Evolutionary conservation across 2,888 invertebrate species (phyloP).

Genomic region (Hedychridium roseum): DNA sequence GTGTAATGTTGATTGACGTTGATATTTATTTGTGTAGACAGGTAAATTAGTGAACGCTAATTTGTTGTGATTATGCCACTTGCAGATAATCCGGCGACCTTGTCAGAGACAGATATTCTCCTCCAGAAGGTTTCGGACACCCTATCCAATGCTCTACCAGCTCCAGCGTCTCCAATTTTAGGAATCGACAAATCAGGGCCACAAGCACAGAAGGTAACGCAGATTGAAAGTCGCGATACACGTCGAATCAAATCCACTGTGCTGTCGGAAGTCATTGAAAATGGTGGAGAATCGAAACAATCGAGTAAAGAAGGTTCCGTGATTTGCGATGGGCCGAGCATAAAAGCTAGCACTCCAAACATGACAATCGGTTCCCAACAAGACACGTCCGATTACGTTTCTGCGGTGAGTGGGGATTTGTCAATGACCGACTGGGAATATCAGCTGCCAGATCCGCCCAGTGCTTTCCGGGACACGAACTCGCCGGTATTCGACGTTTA

Average conservation of each 20-base stretch:
- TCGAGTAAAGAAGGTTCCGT: too few relatives aligned
- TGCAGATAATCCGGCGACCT: slow-evolving; percentile 9
- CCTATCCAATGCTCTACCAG: slow-evolving; percentile 45
- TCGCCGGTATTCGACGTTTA: slow-evolving; percentile 39
- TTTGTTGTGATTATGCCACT: too few relatives aligned
- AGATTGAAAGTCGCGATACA: too few relatives aligned
- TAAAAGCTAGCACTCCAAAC: slow-evolving; percentile 26
- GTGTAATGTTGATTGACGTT: too few relatives aligned
- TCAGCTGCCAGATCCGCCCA: slow-evolving; percentile 71
- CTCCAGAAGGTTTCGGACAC: slow-evolving; percentile 59
- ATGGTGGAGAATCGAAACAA: too few relatives aligned
- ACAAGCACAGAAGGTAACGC: too few relatives aligned
- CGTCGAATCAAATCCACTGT: too few relatives aligned
- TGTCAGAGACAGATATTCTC: slow-evolving; percentile 51
- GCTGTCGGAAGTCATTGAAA: too few relatives aligned
- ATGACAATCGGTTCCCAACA: slow-evolving; percentile 47
- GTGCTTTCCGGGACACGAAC: slow-evolving; percentile 65
- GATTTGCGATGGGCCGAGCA: too few relatives aligned
- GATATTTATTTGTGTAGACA: too few relatives aligned
- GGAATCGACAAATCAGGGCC: neutral
- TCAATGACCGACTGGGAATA: slow-evolving; percentile 64
- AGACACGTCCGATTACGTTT: slow-evolving; percentile 59
- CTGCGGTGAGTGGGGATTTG: slow-evolving; percentile 47
- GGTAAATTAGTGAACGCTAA: too few relatives aligned
- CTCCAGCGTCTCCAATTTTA: slow-evolving; percentile 21